Base-by-base conservation (phyloP, 2,888 invertebrate species). In the Athalia circularis region DNA sequence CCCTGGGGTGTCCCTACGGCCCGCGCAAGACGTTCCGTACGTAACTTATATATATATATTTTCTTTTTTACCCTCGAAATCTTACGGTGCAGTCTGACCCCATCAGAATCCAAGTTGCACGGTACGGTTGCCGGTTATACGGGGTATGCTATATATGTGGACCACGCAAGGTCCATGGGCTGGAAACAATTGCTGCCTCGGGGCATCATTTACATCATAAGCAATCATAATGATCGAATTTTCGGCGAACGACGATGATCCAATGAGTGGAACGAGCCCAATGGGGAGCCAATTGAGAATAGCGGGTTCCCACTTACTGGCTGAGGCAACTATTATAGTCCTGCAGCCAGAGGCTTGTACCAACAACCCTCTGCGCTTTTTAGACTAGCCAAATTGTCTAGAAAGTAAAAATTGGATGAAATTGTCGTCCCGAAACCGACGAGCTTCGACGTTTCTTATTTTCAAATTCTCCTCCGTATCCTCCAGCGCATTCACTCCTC, bases 161-260 rank as follows among this genome's bases (percentile, higher is more conserved):
- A 80, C 81, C 81, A 83, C 82, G 82, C 81, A 82, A 80, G 82
- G 80, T 83, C 82, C 82, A 81, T 77, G 80, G 86, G 84, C 82
- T 85, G 90, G 89, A 90, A 90, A 88, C 88, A 90, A 90, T 90
- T 87, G 90, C 86, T 88, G 91, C 92, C 91, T 87, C 90, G 87
- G 91, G 92, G 91, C 92, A 92, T 92, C 91, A 92, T 92, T 92
- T 92, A 91, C 92, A 92, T 92, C 91, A 92, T 92, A 92, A 92
- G 91, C 89, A 90, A 90, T 89, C 89, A 90, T 90, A 90, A 90
- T 88, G 89, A 89, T 90, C 88, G 87, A 89, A 89, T 90, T 90
- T 90, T 89, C 88, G 88, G 85, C 87, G 89, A 89, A 88, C 88
- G 87, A 87, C 87, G 88, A 89, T 88, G 90, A 90, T 89, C 89